phyloP scores from a whole-genome alignment of 2,888 invertebrate species.

The Pachycephus smyrnensis region DNA sequence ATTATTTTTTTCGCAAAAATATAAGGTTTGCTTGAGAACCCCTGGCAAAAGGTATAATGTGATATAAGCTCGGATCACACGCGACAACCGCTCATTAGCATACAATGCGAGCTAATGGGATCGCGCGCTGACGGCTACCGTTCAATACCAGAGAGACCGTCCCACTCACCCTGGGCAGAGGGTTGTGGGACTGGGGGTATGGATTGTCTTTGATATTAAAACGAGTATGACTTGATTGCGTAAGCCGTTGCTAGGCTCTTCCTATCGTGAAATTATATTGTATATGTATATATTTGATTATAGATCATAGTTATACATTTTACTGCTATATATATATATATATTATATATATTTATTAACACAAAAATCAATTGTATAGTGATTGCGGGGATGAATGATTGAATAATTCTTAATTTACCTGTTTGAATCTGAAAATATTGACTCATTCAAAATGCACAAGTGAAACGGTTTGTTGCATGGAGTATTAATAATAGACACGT shows the following conservation, averaged over 20 bases:
- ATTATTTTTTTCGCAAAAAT: not conserved
- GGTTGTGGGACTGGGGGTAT: not conserved
- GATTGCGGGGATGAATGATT: no score
- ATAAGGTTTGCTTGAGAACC: slow-evolving; percentile 44
- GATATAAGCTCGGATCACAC: slow-evolving; percentile 55
- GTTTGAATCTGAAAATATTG: not conserved
- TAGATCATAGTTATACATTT: no score
- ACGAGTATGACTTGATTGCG: slow-evolving; percentile 11
- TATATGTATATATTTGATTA: no score
- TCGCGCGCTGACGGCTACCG: slow-evolving; percentile 59
- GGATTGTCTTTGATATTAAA: slow-evolving; percentile 13
- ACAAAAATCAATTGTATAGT: no score
- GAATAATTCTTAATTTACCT: no score
- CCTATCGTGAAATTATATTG: no score
- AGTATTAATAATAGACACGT: not conserved
- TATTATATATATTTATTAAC: no score
- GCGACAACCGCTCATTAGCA: slow-evolving; percentile 61
- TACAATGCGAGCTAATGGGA: slow-evolving; percentile 62
- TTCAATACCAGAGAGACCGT: slow-evolving; percentile 38
- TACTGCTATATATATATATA: no score
- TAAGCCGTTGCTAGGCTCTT: not conserved
- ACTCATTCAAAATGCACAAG: not conserved
- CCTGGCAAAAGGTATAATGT: slow-evolving; percentile 45
- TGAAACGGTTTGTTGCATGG: not conserved
- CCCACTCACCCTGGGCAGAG: slow-evolving; percentile 7